These are phyloP conservation scores for Thelaira solivaga DNA, from an alignment of 2,888 invertebrate genomes.

Conservation along the genomic window DNA sequence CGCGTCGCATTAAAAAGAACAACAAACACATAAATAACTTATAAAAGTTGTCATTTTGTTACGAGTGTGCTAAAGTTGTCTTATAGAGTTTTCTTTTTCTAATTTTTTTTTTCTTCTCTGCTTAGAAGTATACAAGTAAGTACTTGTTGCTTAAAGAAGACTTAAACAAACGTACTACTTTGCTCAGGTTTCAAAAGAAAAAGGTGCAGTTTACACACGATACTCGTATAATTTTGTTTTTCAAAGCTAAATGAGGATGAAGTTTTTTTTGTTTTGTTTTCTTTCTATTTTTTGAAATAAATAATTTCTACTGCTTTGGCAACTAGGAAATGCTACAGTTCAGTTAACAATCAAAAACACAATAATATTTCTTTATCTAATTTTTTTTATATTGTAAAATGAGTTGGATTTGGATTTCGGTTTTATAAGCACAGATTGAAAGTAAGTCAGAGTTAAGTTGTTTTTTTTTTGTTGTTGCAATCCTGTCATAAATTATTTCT, in stretches of 20 bases:
- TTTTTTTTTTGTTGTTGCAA: neutral
- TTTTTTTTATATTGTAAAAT: too few species aligned
- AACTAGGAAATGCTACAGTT: slow-evolving; percentile 17
- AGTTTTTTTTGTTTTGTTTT: too few species aligned
- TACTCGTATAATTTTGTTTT: neutral
- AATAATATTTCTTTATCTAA: too few species aligned
- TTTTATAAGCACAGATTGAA: neutral
- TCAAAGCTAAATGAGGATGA: slow-evolving; percentile 39
- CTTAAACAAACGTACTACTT: slow-evolving; percentile 17
- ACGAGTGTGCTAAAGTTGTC: slow-evolving; percentile 37
- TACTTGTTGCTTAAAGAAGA: slow-evolving; percentile 20
- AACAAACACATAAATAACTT: slow-evolving; percentile 53
- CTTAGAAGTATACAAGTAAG: neutral
- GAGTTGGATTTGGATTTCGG: neutral
- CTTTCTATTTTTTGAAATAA: slow-evolving; percentile 43
- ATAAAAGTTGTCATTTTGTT: slow-evolving; percentile 57
- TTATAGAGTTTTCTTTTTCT: too few species aligned
- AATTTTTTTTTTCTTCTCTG: neutral
- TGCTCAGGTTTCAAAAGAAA: slow-evolving; percentile 55
- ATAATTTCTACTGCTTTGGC: slow-evolving; percentile 16
- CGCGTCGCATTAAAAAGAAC: slow-evolving; percentile 4
- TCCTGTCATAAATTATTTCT: neutral
- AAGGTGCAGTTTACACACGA: slow-evolving; percentile 59
- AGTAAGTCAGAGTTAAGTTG: slow-evolving; percentile 31
- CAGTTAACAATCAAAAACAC: slow-evolving; percentile 35